Base-by-base conservation (phyloP, 1,140 invertebrate species). In the Saxidomus purpurata region DNA sequence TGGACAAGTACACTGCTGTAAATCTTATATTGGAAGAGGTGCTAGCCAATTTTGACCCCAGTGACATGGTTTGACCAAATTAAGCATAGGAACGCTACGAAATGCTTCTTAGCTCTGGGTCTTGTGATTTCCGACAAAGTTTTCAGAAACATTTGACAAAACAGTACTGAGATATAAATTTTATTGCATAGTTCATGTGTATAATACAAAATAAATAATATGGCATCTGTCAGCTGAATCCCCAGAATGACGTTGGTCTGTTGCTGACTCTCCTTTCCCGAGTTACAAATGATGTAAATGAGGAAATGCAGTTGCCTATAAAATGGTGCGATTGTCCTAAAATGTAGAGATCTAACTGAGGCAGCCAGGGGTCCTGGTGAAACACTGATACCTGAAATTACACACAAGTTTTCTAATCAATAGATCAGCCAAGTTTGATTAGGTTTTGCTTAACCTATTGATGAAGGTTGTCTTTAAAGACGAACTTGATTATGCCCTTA, bases 301-400 rank as follows among this genome's bases (percentile, higher is more conserved):
- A 99, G 0, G 98, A 99, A n/a, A 99, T 97, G 96, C 99, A 99
- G 95, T 99, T 99, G 25, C 98, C 99, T 94, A 99, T 98, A 93
- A 99, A 99, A 95, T 98, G 97, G 96, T 99, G 98, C 0, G 98
- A 96, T 93, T 97, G 96, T 43, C 97, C 98, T 38, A 99, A 96
- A 93, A 99, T 98, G 0, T 98, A 98, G 79, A 99, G 96, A 95
- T 99, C 98, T 13, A 99, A 95, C 95, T 99, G 98, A 13, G 98
- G 98, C 93, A 98, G 96, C 85, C 97, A 96, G 38, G 97, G 95
- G 15, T 97, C 96, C 82, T 97, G 96, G 94, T 97, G 97, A 89
- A 97, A 96, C 9, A 98, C 97, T 69, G 95, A 96, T 17, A 98
- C 95, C 97, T 97, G 88, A 55, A 81, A 88, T 36, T n/a, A n/a